Base-by-base conservation (phyloP, 2,888 invertebrate genomes). In the Saturnia japonica region DNA sequence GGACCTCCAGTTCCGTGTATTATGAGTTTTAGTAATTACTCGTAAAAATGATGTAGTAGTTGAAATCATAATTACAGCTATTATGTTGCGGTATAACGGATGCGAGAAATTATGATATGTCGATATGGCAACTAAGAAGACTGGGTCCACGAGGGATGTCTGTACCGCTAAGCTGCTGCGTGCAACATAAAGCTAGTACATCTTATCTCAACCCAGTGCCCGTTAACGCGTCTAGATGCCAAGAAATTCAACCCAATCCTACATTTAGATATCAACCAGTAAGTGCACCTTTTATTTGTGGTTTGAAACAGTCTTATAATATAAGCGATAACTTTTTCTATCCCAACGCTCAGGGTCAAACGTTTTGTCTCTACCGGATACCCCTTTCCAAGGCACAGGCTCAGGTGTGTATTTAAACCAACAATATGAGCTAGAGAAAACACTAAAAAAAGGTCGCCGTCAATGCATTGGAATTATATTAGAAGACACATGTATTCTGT, bases 11-110 rank as follows among this genome's bases (percentile, higher is more conserved):
- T 2, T 12, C n/a, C n/a, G n/a, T n/a, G n/a, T n/a, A n/a, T n/a
- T n/a, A n/a, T 43, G 43, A 43, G 43, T 43, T 43, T 8, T 43
- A 14, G 1, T 43, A 43, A 14, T 43, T 2, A 43, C 43, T 43
- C 9, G 43, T 43, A 14, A 14, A 43, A 3, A 43, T 43, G 1
- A 43, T 57, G 11, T 51, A 60, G 11, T n/a, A 45, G 40, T 14
- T 60, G 68, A 28, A 43, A 43, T 64, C 43, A 57, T 47, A 6
- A 8, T 80, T 92, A 42, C 86, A 97, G 97, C 95, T 97, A 84
- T 95, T 96, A 72, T 97, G 97, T 82, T 97, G 97, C 85, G 97
- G 97, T 42, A 96, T 97, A 87, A 95, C 95, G 68, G 96, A 96
- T 78, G 96, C 96, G 11, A 95, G 95, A 73, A 97, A 97, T 93